phyloP scores from a whole-genome alignment of 2,888 invertebrate genomes.

The Agrotis exclamationis region DNA sequence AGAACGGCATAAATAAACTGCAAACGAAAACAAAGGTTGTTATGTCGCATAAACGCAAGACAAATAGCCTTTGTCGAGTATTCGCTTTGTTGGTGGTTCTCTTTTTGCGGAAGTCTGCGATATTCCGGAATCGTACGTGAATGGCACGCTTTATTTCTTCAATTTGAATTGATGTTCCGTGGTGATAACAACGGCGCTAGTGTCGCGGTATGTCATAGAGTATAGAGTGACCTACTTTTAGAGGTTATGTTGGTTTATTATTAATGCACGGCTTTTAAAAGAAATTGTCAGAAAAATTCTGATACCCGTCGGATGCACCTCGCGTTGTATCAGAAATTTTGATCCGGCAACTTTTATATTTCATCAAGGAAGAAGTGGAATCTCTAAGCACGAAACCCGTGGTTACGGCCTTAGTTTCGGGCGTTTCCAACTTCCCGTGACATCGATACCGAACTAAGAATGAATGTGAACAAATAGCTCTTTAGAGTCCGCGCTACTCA shows the following conservation, averaged over 20 bases:
- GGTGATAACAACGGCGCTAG: conserved; percentile 41
- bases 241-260: conserved; percentile 24
- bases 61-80: conserved; percentile 49
- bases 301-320: too few relatives aligned
- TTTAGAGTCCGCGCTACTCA: too few relatives aligned
- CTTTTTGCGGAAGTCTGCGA: conserved; percentile 52
- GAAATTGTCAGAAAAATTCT: too few relatives aligned
- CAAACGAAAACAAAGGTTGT: conserved; percentile 53
- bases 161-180: conserved; percentile 45
- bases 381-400: too few relatives aligned
- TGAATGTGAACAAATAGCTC: too few relatives aligned
- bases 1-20: conserved; percentile 26
- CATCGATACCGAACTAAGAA: too few relatives aligned
- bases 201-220: conserved; percentile 32
- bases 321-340: too few relatives aligned
- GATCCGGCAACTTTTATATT: too few relatives aligned
- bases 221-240: conserved; percentile 33
- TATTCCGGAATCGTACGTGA: conserved; percentile 59
- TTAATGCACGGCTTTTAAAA: conserved; percentile 20
- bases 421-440: too few relatives aligned
- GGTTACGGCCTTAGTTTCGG: too few relatives aligned
- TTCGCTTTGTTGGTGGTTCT: conserved; percentile 39
- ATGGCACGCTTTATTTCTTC: conserved; percentile 58
- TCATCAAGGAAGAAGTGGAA: too few relatives aligned
- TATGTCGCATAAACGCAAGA: conserved; percentile 22